Base-by-base conservation (phyloP, 2,113 vertebrate species). In the Ranitomeya variabilis region DNA sequence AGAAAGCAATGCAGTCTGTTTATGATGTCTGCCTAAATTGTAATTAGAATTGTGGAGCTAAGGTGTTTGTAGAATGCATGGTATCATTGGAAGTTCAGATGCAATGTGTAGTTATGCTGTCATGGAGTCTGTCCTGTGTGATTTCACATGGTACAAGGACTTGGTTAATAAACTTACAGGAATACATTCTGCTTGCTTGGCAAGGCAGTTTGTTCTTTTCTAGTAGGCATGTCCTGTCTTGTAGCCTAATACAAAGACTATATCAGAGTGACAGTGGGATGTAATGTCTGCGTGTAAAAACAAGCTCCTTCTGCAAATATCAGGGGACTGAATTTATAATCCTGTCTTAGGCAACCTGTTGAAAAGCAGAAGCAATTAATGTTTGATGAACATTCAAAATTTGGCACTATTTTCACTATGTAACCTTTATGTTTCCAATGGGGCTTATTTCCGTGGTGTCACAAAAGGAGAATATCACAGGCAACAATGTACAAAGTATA, bases 171-270 rank as follows among this genome's bases (percentile, higher is more conserved):
- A 18, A 82, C 31, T 45, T 23, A 82, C 64, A 64, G 26, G 57
- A 45, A 82, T 82, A 62, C 15, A 82, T 15, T 45, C 9, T 64
- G 13, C 91, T 93, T 91, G 83, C 91, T 93, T 91, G 91, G 87
- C 88, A 79, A 89, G 87, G 91, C 84, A 90, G 86, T 90, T 60
- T 91, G 92, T 89, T 89, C 86, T 93, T 91, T 89, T 81, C 90
- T 87, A 90, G 87, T 66, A 89, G 82, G 76, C 89, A 66, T 66
- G 57, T 86, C 86, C 51, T 7, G 86, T 91, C 91, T 91, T 73
- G 91, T 87, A 90, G 78, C 9, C 77, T n/a, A 80, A 13, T 67
- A 80, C 64, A 80, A 87, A 71, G 79, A 66, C 86, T 31, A 87
- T 67, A n/a, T 62, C 23, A 67, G 60, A 74, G 76, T 57, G 60